Evolutionary conservation across 2,888 invertebrate genomes (phyloP).

Genomic region (Tryphoninae sp.): DNA sequence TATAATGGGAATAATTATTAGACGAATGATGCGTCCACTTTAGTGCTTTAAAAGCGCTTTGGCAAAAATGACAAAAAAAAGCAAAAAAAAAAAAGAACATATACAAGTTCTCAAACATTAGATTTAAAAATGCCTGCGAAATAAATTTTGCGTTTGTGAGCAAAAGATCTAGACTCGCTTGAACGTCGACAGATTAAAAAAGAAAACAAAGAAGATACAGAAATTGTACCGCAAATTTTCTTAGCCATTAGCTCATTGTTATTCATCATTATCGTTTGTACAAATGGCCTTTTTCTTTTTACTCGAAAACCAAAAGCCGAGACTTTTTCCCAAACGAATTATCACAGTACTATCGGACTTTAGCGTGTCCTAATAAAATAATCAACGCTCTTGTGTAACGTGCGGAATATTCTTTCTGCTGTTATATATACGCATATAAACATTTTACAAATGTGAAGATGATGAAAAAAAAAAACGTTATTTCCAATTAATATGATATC

Average conservation of each 20-base stretch:
- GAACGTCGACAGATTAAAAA: constrained; percentile 31
- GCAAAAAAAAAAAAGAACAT: background rate
- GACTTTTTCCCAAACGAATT: constrained; percentile 9
- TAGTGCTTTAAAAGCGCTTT: constrained; percentile 1
- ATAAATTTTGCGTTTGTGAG: background rate
- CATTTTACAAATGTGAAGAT: constrained; percentile 29
- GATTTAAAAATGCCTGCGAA: constrained; percentile 17
- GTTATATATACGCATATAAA: constrained; percentile 13
- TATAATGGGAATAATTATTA: constrained; percentile 52
- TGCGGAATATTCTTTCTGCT: constrained; percentile 4
- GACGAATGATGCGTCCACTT: constrained; percentile 17
- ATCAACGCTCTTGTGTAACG: constrained; percentile 26
- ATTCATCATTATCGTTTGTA: constrained; percentile 33
- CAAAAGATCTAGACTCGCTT: constrained; percentile 32
- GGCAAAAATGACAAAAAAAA: background rate
- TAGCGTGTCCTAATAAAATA: constrained; percentile 29
- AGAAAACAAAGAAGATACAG: background rate
- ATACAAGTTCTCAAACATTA: background rate
- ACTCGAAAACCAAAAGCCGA: constrained; percentile 4
- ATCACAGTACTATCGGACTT: background rate
- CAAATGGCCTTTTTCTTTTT: background rate
- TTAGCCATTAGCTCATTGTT: constrained; percentile 55
- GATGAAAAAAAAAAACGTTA: constrained; percentile 17
- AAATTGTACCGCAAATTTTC: constrained; percentile 45
- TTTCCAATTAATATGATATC: constrained; percentile 54